Conservation (phyloP, 2,888 invertebrate species). For the Theodoxus fluviatilis region DNA sequence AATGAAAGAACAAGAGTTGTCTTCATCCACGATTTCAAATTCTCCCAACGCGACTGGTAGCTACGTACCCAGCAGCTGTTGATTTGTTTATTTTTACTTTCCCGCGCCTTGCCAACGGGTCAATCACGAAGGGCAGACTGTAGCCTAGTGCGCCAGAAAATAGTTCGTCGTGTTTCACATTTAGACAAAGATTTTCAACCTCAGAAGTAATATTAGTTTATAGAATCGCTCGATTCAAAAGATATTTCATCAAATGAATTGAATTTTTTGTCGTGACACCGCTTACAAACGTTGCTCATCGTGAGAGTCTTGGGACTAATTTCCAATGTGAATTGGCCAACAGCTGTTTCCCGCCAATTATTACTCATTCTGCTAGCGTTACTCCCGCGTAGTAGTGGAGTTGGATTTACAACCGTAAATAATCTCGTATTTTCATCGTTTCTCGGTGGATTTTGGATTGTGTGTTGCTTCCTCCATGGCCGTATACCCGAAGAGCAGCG, state of each 20-base stretch:
- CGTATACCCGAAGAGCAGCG: conserved; percentile 44
- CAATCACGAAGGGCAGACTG: conserved; percentile 37
- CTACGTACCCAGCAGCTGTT: conserved; percentile 54
- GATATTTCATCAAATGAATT: too few relatives aligned
- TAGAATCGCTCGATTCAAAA: too few relatives aligned
- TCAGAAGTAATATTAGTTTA: too few relatives aligned
- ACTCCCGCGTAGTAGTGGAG: conserved; percentile 50
- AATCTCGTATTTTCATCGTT: conserved; percentile 33
- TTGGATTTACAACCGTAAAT: conserved; percentile 37
- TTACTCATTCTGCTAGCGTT: conserved; percentile 60
- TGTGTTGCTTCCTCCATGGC: conserved; percentile 39
- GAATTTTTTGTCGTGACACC: too few relatives aligned
- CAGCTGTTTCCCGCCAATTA: conserved; percentile 64
- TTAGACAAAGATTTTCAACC: too few relatives aligned
- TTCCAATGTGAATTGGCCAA: conserved; percentile 51
- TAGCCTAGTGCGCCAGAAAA: conserved; percentile 40
- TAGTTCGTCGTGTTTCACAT: conserved; percentile 42
- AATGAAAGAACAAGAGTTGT: background rate
- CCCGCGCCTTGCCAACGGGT: conserved; percentile 61
- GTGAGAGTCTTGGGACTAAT: conserved; percentile 9
- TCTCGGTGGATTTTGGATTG: conserved; percentile 29
- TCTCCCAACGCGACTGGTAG: conserved; percentile 48
- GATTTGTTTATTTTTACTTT: conserved; percentile 59
- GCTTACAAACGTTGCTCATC: too few relatives aligned
- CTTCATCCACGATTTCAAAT: conserved; percentile 34